A percentile compares a stretch with the other conserved stretches of the same genome.
Conservation (phyloP, 2,113 vertebrate genomes). For the Hippocampus zosterae region DNA sequence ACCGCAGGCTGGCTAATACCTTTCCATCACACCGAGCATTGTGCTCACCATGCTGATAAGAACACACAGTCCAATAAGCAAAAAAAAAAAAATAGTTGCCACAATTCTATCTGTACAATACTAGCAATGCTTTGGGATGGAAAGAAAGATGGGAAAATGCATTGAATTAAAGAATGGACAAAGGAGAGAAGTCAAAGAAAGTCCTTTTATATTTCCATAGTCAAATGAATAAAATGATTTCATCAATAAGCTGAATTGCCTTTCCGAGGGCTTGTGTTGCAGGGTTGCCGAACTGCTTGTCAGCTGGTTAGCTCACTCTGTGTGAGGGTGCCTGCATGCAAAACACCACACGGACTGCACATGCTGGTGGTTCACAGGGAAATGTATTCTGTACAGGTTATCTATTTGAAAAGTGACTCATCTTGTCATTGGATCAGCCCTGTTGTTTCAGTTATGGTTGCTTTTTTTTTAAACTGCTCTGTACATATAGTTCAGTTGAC, state of each 20-base stretch:
- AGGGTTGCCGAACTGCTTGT: conserved; percentile 49
- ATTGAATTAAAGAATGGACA: conserved; percentile 48
- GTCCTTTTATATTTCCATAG: conserved; percentile 59
- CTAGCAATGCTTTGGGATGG: conserved; percentile 28
- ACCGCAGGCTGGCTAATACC: conserved; percentile 63
- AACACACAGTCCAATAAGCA: conserved; percentile 70
- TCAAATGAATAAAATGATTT: conserved; percentile 58
- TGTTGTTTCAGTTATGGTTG: background rate
- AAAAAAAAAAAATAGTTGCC: conserved; percentile 54
- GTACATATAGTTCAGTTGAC: no score
- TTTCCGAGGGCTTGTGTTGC: conserved; percentile 25
- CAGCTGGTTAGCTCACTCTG: conserved; percentile 28
- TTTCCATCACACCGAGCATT: conserved; percentile 70
- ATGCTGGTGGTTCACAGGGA: conserved; percentile 9
- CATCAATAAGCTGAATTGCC: conserved; percentile 58
- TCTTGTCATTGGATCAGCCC: background rate
- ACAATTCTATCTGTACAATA: conserved; percentile 69
- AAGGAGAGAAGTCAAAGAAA: conserved; percentile 30
- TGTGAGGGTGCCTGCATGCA: background rate
- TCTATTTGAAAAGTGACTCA: background rate
- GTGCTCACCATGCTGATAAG: conserved; percentile 70
- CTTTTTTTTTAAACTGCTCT: background rate
- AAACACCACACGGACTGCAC: background rate
- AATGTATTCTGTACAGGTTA: background rate
- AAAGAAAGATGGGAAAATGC: conserved; percentile 45